A percentile compares a stretch with the other conserved stretches of the same genome.
phyloP scores from a whole-genome alignment of 2,888 invertebrate genomes.

The Sarcophaga carnaria region DNA sequence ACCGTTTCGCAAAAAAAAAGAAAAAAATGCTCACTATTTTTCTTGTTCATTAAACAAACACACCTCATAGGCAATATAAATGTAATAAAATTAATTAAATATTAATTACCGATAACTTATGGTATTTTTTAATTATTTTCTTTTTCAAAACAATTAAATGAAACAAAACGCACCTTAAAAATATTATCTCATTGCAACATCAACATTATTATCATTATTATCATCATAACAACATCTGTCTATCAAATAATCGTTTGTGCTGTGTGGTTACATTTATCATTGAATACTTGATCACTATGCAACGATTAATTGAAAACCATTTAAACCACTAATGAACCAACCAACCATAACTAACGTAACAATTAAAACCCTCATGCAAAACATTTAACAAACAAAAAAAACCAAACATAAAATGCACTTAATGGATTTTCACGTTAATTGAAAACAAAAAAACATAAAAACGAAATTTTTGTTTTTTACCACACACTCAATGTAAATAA shows the following conservation, averaged over 20 bases:
- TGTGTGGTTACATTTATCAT: constrained; percentile 1
- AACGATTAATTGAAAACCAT: constrained; percentile 32
- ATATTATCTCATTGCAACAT: constrained; percentile 30
- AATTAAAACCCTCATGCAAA: background rate
- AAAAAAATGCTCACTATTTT: constrained; percentile 44
- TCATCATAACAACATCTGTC: constrained; percentile 17
- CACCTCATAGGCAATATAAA: constrained; percentile 11
- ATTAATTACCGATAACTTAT: constrained; percentile 31
- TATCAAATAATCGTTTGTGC: constrained; percentile 2
- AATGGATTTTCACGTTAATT: background rate
- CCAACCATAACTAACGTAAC: constrained; percentile 69
- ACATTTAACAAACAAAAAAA: background rate
- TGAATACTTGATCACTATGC: constrained; percentile 5
- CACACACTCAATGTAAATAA: constrained; percentile 61
- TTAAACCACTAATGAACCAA: constrained; percentile 4
- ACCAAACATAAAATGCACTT: constrained; percentile 17
- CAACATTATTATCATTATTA: constrained; percentile 32
- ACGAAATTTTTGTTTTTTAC: constrained; percentile 65
- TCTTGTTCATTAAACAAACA: constrained; percentile 39
- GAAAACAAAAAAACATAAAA: constrained; percentile 9
- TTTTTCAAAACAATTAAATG: constrained; percentile 43
- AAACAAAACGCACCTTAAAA: constrained; percentile 50
- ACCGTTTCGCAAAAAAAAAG: background rate
- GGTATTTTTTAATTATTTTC: constrained; percentile 50
- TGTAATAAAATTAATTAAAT: constrained; percentile 16